Evolutionary conservation across 35 echinoderm and acorn worm genomes (phyloP).

Genomic region (Hemicentrotus pulcherrimus): DNA sequence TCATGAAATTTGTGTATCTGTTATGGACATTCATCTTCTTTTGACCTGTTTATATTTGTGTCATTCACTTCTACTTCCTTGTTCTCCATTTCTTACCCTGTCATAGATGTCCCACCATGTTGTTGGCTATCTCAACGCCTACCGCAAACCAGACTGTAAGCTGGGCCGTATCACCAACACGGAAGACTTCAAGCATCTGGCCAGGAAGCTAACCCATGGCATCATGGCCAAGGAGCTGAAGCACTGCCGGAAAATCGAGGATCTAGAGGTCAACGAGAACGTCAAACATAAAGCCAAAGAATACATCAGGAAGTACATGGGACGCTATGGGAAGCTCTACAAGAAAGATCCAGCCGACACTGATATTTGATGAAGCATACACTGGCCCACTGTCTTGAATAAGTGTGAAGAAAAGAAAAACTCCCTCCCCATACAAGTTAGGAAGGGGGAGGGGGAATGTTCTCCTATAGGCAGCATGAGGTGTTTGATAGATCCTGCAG

Average conservation of each 20-base stretch:
- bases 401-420: too few relatives aligned
- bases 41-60: neutral
- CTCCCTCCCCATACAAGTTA: too few relatives aligned
- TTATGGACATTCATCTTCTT: neutral
- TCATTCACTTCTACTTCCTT: neutral
- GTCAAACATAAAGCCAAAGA: slow-evolving; percentile 97
- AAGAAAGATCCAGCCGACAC: slow-evolving; percentile 69
- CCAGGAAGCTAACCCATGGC: slow-evolving; percentile 94
- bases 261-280: slow-evolving; percentile 94
- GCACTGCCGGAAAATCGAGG: slow-evolving; percentile 91
- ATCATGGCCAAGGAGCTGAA: slow-evolving; percentile 96
- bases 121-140: slow-evolving; percentile 78
- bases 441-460: neutral
- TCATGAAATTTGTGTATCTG: neutral
- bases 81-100: neutral
- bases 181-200: slow-evolving; percentile 97
- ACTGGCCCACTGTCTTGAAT: neutral
- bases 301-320: slow-evolving; percentile 98
- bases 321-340: slow-evolving; percentile 80
- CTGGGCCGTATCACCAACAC: slow-evolving; percentile 81
- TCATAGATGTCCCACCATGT: slow-evolving; percentile 94
- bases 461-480: neutral
- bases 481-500: neutral
- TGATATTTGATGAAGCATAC: neutral
- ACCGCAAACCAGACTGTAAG: slow-evolving; percentile 97